Conservation (phyloP, 2,113 vertebrate genomes). For the Siniperca chuatsi region DNA sequence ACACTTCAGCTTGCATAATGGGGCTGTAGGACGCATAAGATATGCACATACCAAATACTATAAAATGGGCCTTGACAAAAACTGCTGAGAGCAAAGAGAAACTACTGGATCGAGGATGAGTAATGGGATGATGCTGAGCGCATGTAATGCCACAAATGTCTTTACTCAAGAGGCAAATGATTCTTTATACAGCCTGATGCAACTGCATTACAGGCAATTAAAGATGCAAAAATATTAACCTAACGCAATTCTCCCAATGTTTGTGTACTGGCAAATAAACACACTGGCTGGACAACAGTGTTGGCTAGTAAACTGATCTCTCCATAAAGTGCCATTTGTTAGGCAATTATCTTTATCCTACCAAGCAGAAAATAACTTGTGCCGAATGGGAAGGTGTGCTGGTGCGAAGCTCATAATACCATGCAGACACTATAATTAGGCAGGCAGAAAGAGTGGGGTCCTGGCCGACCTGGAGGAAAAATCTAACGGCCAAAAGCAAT, state of each 20-base stretch:
- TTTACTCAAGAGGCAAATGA: constrained; percentile 46
- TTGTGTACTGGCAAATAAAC: constrained; percentile 64
- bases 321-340: constrained; percentile 77
- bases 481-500: constrained; percentile 72
- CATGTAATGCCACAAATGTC: constrained; percentile 45
- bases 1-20: constrained; percentile 68
- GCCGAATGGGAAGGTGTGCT: constrained; percentile 62
- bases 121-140: constrained; percentile 45
- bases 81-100: constrained; percentile 60
- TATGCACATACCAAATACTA: constrained; percentile 73
- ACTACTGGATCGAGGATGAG: constrained; percentile 54
- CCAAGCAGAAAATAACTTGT: constrained; percentile 77
- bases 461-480: constrained; percentile 57
- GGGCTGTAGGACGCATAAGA: constrained; percentile 49
- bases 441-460: constrained; percentile 54
- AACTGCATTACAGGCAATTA: constrained; percentile 58
- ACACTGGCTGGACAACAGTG: constrained; percentile 36
- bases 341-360: constrained; percentile 80
- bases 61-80: constrained; percentile 61
- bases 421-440: constrained; percentile 78
- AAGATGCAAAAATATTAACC: constrained; percentile 51
- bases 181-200: constrained; percentile 31
- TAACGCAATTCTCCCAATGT: constrained; percentile 33
- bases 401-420: constrained; percentile 70
- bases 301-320: constrained; percentile 61